Evolutionary conservation across 2,888 invertebrate genomes (phyloP).

Genomic region (Gerris lacustris): DNA sequence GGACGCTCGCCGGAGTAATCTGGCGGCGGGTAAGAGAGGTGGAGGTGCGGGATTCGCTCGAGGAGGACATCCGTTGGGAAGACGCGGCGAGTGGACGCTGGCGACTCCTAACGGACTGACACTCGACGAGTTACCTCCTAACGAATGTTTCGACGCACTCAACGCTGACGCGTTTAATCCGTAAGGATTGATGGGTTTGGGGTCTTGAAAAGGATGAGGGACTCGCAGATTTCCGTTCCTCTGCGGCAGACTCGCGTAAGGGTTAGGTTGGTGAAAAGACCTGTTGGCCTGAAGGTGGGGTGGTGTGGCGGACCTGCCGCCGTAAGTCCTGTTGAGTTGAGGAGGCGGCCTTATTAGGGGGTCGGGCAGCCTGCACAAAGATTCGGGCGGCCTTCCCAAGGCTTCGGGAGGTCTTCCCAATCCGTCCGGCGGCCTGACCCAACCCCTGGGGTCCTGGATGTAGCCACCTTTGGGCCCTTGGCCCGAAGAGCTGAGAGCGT

Average conservation of each 20-base stretch:
- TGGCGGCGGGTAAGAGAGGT: constrained; percentile 34
- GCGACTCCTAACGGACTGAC: constrained; percentile 45
- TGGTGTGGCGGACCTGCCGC: constrained; percentile 2
- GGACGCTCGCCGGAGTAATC: constrained; percentile 23
- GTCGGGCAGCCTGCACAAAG: neutral
- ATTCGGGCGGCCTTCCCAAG: no score
- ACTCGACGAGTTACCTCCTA: constrained; percentile 45
- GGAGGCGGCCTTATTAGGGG: neutral
- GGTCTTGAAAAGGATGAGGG: constrained; percentile 4
- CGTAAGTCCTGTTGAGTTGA: constrained; percentile 6
- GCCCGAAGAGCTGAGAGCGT: constrained; percentile 3
- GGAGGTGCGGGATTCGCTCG: constrained; percentile 35
- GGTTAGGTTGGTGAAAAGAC: constrained; percentile 20
- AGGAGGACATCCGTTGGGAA: constrained; percentile 41
- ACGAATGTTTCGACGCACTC: constrained; percentile 52
- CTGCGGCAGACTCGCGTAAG: constrained; percentile 18
- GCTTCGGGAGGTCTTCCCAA: no score
- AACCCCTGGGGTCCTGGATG: neutral
- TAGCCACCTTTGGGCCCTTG: constrained; percentile 14
- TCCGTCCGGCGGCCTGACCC: no score
- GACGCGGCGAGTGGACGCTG: constrained; percentile 37
- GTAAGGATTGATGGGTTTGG: constrained; percentile 12
- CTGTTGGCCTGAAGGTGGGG: constrained; percentile 10
- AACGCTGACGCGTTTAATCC: constrained; percentile 39
- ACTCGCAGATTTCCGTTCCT: constrained; percentile 10